A percentile compares a stretch with the other conserved stretches of the same genome.
Conservation (phyloP, 1,140 invertebrate species). For the Drosophila takahashii region DNA sequence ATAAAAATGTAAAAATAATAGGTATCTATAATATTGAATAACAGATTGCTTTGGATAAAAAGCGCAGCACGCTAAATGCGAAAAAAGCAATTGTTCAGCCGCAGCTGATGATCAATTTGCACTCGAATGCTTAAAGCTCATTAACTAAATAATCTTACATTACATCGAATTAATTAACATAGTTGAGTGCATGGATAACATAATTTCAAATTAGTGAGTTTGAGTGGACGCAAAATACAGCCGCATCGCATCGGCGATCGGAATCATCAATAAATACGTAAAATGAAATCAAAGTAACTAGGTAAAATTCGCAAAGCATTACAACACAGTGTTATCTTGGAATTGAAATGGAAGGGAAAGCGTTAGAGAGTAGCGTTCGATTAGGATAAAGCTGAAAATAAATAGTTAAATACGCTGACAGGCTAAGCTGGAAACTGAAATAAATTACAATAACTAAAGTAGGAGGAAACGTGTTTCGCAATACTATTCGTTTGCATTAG, state of each 20-base stretch:
- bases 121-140: slow-evolving; percentile 38
- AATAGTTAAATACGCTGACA: slow-evolving; percentile 64
- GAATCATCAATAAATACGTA: slow-evolving; percentile 50
- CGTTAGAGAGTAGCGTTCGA: slow-evolving; percentile 34
- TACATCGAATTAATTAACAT: slow-evolving; percentile 50
- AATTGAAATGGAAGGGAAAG: slow-evolving; percentile 21
- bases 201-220: slow-evolving; percentile 51
- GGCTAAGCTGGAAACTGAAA: slow-evolving; percentile 61
- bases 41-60: slow-evolving; percentile 17
- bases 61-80: slow-evolving; percentile 13
- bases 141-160: slow-evolving; percentile 21
- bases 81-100: slow-evolving; percentile 11
- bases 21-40: slow-evolving; percentile 20
- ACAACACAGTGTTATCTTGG: slow-evolving; percentile 37
- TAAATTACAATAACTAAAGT: slow-evolving; percentile 73
- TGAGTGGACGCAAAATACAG: slow-evolving; percentile 73
- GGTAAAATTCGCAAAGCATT: slow-evolving; percentile 46
- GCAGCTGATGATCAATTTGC: slow-evolving; percentile 11
- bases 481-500: slow-evolving; percentile 71
- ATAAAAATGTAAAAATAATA: slow-evolving; percentile 16
- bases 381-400: slow-evolving; percentile 45
- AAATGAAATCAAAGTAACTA: slow-evolving; percentile 33
- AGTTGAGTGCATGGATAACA: slow-evolving; percentile 40
- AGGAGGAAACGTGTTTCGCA: slow-evolving; percentile 64
- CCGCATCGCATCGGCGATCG: slow-evolving; percentile 23